Conservation (phyloP, 2,113 vertebrate species). For the Ahaetulla prasina region DNA sequence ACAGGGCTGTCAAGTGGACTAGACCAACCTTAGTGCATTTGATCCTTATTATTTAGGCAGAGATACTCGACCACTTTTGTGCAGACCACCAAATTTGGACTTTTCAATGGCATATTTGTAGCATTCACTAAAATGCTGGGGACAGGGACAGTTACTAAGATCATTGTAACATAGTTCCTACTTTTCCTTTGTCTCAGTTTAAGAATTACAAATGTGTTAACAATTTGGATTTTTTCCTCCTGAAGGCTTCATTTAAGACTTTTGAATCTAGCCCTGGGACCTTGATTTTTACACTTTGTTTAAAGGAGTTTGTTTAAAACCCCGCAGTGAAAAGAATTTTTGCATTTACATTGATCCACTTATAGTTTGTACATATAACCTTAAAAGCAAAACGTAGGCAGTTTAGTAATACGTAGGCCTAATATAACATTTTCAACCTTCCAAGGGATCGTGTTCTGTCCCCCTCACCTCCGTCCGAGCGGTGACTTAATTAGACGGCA, state of each 20-base stretch:
- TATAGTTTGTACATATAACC: neutral
- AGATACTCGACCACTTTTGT: neutral
- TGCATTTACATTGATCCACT: neutral
- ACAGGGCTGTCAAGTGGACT: neutral
- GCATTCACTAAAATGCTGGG: neutral
- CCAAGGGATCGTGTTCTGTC: no score
- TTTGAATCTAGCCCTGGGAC: neutral
- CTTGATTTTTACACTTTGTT: neutral
- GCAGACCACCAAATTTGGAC: neutral
- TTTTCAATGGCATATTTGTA: neutral
- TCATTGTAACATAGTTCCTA: neutral
- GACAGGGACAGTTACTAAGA: neutral
- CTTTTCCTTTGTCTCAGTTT: neutral
- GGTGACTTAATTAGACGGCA: no score
- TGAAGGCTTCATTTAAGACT: neutral
- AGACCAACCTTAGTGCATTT: neutral
- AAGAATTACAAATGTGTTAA: neutral
- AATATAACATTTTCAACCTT: neutral
- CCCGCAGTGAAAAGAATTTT: neutral
- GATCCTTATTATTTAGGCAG: neutral
- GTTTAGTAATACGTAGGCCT: neutral
- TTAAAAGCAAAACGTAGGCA: neutral
- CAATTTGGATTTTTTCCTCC: neutral
- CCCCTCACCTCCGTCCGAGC: no score
- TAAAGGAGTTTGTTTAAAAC: neutral